Evolutionary conservation across 2,797 vertebrate genomes (phyloP).

Genomic region (Eremophila alpestris): DNA sequence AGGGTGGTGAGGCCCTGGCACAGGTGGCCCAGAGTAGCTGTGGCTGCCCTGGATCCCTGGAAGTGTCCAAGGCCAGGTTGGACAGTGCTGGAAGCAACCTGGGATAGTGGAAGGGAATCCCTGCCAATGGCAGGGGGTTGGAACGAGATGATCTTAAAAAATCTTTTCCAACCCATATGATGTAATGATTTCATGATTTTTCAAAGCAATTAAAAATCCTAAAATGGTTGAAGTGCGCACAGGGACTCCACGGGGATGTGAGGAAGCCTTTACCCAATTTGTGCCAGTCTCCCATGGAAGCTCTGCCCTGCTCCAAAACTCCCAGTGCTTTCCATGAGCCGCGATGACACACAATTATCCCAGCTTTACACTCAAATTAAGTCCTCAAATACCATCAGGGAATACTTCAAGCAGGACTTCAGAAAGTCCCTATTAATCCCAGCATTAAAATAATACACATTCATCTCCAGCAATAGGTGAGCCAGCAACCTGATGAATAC

Average conservation of each 20-base stretch:
- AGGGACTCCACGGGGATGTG: neutral
- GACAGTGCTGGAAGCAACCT: accelerated
- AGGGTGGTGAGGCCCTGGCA: accelerated
- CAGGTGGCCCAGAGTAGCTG: accelerated
- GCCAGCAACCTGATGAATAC: neutral
- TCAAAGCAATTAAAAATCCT: neutral
- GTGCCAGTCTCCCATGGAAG: neutral
- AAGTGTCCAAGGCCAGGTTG: accelerated
- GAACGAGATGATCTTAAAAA: accelerated
- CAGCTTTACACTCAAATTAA: neutral
- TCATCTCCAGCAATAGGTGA: neutral
- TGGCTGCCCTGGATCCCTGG: neutral
- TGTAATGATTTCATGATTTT: neutral
- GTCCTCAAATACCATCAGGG: neutral
- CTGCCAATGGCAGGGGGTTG: accelerated
- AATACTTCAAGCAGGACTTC: neutral
- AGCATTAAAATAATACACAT: neutral
- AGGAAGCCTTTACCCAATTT: neutral
- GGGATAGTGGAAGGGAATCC: neutral
- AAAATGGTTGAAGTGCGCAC: accelerated
- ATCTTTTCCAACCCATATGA: neutral
- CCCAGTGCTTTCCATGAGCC: neutral
- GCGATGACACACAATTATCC: accelerated
- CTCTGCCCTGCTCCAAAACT: neutral
- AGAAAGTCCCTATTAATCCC: neutral